Base-by-base conservation (phyloP, 2,113 vertebrate genomes). In the Synchiropus splendidus region DNA sequence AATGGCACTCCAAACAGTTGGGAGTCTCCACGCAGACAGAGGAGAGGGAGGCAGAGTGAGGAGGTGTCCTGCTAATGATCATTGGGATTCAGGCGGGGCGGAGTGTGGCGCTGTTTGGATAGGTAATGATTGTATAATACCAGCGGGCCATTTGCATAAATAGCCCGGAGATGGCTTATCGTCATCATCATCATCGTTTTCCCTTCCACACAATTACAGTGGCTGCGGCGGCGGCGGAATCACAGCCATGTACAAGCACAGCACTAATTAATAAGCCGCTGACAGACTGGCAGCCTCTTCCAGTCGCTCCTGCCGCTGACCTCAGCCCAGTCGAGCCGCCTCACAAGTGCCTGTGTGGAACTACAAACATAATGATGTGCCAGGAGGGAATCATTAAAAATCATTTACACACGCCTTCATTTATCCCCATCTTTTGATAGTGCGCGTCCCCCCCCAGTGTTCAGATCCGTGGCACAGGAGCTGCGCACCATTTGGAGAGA, bases 301-400 rank as follows among this genome's bases (percentile, higher is more conserved):
- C 79, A 83, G 87, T 74, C 85, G 89, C 90, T 91, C 90, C 86
- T 89, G 89, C 84, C 82, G 88, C 89, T 97, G 94, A 98, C 95
- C 95, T 90, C 89, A 85, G 74, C 61, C 86, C 92, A 87, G 89
- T 89, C 70, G 89, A 89, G 91, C 86, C 83, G 80, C 89, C 91
- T 95, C 92, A 91, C 90, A 94, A 95, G 94, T 92, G 92, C 86
- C 87, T 88, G 85, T 89, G 89, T 94, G 89, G 90, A 92, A 90
- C 94, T 94, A 92, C 90, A 94, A 93, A 95, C 92, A 94, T 98
- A 97, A 98, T 92, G 95, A 94, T 89, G 91, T 88, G 94, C 94
- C 95, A 97, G 94, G 91, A 94, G 95, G 94, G 95, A 96, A 93
- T 96, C 92, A 97, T 97, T 98, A 98, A 97, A 98, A 98, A 96